These are phyloP conservation scores for Oscheius onirici DNA, from an alignment of 2,888 invertebrate genomes.

Conservation along the genomic window DNA sequence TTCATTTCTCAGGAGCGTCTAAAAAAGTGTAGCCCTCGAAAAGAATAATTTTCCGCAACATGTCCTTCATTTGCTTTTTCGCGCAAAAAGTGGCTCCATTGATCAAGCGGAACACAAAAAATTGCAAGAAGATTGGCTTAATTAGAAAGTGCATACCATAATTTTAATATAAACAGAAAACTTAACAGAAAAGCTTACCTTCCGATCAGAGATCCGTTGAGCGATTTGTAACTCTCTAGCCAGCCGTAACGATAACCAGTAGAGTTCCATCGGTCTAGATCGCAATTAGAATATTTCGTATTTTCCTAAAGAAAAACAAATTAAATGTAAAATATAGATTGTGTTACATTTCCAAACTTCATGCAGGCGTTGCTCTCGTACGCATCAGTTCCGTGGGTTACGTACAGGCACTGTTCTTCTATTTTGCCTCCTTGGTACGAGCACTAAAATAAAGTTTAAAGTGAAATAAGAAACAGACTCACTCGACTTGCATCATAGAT, in stretches of 20 bases:
- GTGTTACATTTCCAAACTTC: constrained; percentile 22
- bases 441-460: constrained; percentile 22
- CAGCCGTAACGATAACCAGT: constrained; percentile 58
- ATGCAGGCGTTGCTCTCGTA: constrained; percentile 16
- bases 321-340: no score
- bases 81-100: no score
- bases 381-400: constrained; percentile 35
- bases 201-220: constrained; percentile 44
- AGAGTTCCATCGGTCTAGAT: constrained; percentile 40
- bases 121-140: no score
- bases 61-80: no score
- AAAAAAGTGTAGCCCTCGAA: no score
- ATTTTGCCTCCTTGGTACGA: neutral
- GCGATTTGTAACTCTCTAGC: constrained; percentile 61
- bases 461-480: neutral
- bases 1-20: no score
- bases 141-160: no score
- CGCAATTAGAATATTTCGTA: constrained; percentile 50
- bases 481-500: constrained; percentile 28
- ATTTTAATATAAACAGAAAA: neutral
- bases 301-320: constrained; percentile 34
- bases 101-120: no score
- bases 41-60: no score
- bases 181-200: neutral
- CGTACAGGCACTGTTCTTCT: constrained; percentile 30